Percentiles rank a stretch among this genome's conserved stretches.
Evolutionary conservation across 2,113 vertebrate species (phyloP).

Genomic region (Conger conger): DNA sequence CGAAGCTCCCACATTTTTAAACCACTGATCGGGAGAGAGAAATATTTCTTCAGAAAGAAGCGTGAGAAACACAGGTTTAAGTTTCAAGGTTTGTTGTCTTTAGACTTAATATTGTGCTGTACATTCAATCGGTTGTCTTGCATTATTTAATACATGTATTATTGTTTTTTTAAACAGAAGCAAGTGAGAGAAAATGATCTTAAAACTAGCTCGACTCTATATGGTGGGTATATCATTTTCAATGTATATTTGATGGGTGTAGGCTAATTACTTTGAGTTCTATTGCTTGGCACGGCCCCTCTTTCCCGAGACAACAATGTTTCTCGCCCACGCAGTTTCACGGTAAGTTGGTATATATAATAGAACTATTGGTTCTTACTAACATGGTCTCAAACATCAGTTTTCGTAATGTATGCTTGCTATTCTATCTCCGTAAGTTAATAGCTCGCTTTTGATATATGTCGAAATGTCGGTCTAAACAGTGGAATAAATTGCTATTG

Average conservation of each 20-base stretch:
- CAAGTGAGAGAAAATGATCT: conserved; percentile 35
- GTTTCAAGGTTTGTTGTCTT: conserved; percentile 47
- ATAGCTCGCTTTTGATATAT: neutral
- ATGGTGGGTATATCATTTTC: conserved; percentile 40
- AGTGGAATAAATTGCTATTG: conserved; percentile 15
- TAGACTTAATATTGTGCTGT: conserved; percentile 55
- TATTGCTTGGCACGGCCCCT: conserved; percentile 65
- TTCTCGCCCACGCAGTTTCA: conserved; percentile 78
- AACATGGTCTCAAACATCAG: conserved; percentile 31
- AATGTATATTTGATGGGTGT: conserved; percentile 50
- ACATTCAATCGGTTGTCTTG: conserved; percentile 60
- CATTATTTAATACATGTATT: conserved; percentile 54
- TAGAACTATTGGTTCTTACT: conserved; percentile 64
- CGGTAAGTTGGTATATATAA: conserved; percentile 74
- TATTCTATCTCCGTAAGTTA: conserved; percentile 51
- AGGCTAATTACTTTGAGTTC: conserved; percentile 50
- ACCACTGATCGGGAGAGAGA: conserved; percentile 33
- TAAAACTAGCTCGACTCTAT: neutral
- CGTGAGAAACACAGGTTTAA: conserved; percentile 42
- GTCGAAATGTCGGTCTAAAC: neutral
- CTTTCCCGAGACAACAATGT: conserved; percentile 70
- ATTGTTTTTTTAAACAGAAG: conserved; percentile 38
- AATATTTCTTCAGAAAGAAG: conserved; percentile 43
- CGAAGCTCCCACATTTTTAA: conserved; percentile 54
- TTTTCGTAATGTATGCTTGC: conserved; percentile 35